Percentiles rank a stretch among this genome's conserved stretches.
Evolutionary conservation across 2,888 invertebrate species (phyloP).

Genomic region (Horisme vitalbata): DNA sequence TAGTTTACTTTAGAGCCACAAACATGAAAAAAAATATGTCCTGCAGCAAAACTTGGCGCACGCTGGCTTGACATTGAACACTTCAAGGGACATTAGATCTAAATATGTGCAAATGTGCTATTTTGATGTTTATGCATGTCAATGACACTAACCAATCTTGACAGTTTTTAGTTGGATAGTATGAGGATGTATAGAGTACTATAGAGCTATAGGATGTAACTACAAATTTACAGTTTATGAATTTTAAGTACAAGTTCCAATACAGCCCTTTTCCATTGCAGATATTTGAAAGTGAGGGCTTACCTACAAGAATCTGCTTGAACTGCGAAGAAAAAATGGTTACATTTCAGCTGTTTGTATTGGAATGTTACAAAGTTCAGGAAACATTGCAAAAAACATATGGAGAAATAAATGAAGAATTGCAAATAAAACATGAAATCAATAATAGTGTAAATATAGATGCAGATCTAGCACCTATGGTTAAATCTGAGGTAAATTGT

Average conservation of each 20-base stretch:
- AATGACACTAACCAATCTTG: no score
- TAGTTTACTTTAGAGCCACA: no score
- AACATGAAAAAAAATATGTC: no score
- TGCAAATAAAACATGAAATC: constrained; percentile 50
- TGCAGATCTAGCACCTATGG: constrained; percentile 36
- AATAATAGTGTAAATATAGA: constrained; percentile 26
- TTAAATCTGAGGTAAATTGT: constrained; percentile 66
- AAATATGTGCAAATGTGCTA: no score
- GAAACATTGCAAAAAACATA: constrained; percentile 56
- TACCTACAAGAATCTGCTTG: constrained; percentile 70
- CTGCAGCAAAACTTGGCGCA: no score
- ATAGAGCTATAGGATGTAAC: no score
- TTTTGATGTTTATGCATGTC: no score
- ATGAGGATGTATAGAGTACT: no score
- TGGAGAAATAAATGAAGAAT: constrained; percentile 39
- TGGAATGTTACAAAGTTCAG: constrained; percentile 71
- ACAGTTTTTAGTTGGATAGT: no score
- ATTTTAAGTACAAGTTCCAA: background rate
- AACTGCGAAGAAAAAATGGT: constrained; percentile 75
- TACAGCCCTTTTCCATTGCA: constrained; percentile 38
- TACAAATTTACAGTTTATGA: background rate
- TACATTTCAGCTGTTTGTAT: constrained; percentile 69
- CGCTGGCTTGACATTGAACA: no score
- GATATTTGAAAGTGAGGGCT: constrained; percentile 62
- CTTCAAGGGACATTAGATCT: no score